Evolutionary conservation across 2,113 vertebrate species (phyloP), one percentile per base, ranked within the genome.

Genomic region (Loxodonta africana): DNA sequence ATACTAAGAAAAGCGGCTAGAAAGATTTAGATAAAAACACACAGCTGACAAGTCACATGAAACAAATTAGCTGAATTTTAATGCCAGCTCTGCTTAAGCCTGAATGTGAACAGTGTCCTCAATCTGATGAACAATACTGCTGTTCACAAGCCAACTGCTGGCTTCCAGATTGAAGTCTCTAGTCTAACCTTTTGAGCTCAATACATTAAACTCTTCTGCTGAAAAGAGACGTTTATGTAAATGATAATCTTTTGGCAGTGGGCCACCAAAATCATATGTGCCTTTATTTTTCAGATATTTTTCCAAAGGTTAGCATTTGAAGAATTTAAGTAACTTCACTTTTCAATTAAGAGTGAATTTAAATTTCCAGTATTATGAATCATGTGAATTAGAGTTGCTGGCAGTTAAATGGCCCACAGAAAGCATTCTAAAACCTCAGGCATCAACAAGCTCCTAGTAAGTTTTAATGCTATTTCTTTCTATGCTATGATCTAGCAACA

Each of bases 41-140:
- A 98, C 98, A 98, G 99, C 98, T 99, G 99, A 99, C 98, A 97
- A 98, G 98, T 99, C 98, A 98, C 98, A 99, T 99, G 98, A 98
- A 98, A 95, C 98, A 98, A 98, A 98, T 98, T 98, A 98, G 97
- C 96, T 95, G 95, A 95, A 98, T 97, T 97, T 98, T 97, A 98
- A 98, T 94, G 94, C 98, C 98, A 98, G 98, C 97, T 96, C 98
- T 98, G 98, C 98, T 98, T 96, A 96, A 96, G 98, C 96, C 85
- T 98, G 97, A 98, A 98, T 98, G 97, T 1, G 82, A 98, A 96
- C 97, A 98, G 97, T 98, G 98, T 98, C 98, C 98, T 60, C 94
- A 93, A 80, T 67, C 41, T 0, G 83, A 95, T 5, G 97, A 98
- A 98, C 98, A 98, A 98, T 97, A 94, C 97, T 73, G 91, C 98